These are phyloP conservation scores for Hydrozoanthus tunicans DNA, from an alignment of 64 coral and sea anemone species.

Conservation along the genomic window DNA sequence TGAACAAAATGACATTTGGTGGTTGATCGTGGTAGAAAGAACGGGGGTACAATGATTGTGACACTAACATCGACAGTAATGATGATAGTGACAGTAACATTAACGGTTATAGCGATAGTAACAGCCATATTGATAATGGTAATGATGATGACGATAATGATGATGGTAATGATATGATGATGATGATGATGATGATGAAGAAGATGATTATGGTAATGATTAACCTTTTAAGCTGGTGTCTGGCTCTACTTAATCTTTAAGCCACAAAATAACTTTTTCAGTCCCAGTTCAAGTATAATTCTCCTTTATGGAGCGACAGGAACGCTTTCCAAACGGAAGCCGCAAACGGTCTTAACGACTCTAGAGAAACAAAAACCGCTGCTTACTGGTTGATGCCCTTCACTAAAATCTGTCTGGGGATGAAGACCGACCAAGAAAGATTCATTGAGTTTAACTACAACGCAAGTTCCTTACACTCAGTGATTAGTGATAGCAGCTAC, in stretches of 20 bases:
- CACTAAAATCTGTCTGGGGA: conserved; percentile 36
- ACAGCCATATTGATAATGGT: neutral
- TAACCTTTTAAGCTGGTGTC: neutral
- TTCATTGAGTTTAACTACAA: conserved; percentile 19
- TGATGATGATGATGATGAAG: too few relatives aligned
- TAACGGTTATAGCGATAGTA: neutral
- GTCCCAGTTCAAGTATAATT: neutral
- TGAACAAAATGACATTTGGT: too few relatives aligned
- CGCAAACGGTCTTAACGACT: neutral
- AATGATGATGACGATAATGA: neutral
- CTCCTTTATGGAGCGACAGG: neutral
- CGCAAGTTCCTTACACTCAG: conserved; percentile 20
- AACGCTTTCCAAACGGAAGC: neutral
- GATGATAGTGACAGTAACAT: too few relatives aligned
- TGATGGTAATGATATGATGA: neutral
- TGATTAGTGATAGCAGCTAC: neutral
- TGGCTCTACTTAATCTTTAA: too few relatives aligned
- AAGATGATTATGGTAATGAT: too few relatives aligned
- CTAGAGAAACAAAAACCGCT: conserved; percentile 6
- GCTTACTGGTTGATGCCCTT: conserved; percentile 19
- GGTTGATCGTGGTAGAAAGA: too few relatives aligned
- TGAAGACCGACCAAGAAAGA: neutral
- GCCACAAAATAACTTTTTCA: neutral
- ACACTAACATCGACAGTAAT: too few relatives aligned
- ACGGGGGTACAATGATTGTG: too few relatives aligned